Conservation (phyloP, 2,888 invertebrate species). For the Watsonalla binaria region DNA sequence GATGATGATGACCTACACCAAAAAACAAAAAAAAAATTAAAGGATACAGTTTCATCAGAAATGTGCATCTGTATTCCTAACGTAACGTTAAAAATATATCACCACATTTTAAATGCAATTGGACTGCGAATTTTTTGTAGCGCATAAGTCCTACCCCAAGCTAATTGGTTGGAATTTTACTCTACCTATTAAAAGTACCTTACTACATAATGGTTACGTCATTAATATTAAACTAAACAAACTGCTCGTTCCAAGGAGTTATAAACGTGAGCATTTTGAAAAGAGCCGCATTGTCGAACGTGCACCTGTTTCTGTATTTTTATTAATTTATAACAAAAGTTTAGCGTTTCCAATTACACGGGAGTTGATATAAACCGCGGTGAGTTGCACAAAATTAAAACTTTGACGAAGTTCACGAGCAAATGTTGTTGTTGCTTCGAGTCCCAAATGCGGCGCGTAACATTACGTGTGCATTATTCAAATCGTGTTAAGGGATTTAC, state of each 20-base stretch:
- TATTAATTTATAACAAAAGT: not conserved
- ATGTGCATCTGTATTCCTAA: too few species aligned
- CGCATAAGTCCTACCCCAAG: too few species aligned
- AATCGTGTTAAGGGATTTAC: not conserved
- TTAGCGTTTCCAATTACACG: slow-evolving; percentile 6
- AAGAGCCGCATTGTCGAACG: not conserved
- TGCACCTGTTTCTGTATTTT: not conserved
- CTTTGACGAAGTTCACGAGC: not conserved
- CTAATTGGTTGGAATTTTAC: too few species aligned
- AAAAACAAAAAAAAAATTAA: too few species aligned
- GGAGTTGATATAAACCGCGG: slow-evolving; percentile 6
- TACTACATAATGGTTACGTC: too few species aligned
- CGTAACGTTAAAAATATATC: too few species aligned
- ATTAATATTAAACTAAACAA: too few species aligned
- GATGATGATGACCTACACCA: too few species aligned
- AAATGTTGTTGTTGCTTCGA: not conserved
- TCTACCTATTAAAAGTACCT: too few species aligned
- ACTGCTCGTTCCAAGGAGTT: not conserved
- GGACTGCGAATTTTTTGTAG: too few species aligned
- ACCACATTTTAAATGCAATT: too few species aligned
- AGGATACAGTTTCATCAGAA: too few species aligned
- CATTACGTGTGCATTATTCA: not conserved
- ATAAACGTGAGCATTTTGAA: not conserved
- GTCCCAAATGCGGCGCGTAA: not conserved
- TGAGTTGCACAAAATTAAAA: slow-evolving; percentile 3